phyloP scores from a whole-genome alignment of 2,113 vertebrate genomes.

The Upupa epops region DNA sequence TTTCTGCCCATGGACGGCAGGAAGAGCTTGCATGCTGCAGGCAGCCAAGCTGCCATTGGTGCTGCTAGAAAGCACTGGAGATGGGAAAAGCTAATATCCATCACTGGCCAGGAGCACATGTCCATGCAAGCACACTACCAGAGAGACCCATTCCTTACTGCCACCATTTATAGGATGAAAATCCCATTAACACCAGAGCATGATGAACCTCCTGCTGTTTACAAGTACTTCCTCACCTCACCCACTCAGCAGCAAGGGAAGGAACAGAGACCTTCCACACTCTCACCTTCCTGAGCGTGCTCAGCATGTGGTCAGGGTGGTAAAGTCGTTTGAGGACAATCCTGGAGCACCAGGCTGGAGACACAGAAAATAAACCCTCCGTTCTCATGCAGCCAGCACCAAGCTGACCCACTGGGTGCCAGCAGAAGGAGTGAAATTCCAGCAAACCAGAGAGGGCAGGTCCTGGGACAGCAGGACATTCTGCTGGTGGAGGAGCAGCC shows the following conservation, averaged over 20 bases:
- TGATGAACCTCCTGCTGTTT: neutral
- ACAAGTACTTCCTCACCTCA: neutral
- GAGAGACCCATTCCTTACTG: neutral
- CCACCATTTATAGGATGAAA: fast-evolving
- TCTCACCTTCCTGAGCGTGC: neutral
- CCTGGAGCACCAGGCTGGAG: neutral
- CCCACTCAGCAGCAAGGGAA: neutral
- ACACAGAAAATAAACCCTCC: neutral
- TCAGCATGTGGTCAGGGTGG: neutral
- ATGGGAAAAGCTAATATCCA: neutral
- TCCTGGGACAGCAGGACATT: neutral
- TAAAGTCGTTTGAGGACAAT: neutral
- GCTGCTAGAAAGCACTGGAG: neutral
- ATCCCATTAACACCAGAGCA: neutral
- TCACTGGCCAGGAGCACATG: neutral
- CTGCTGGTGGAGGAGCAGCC: fast-evolving
- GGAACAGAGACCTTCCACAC: fast-evolving
- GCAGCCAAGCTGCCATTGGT: neutral
- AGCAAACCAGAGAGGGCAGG: neutral
- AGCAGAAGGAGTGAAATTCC: neutral
- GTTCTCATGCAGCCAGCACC: neutral
- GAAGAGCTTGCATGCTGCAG: neutral
- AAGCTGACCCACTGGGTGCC: neutral
- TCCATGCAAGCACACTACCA: fast-evolving
- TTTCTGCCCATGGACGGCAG: neutral